A percentile compares a stretch with the other conserved stretches of the same genome.
Conservation (phyloP, 2,888 invertebrate species). For the Pterobdella sp. region DNA sequence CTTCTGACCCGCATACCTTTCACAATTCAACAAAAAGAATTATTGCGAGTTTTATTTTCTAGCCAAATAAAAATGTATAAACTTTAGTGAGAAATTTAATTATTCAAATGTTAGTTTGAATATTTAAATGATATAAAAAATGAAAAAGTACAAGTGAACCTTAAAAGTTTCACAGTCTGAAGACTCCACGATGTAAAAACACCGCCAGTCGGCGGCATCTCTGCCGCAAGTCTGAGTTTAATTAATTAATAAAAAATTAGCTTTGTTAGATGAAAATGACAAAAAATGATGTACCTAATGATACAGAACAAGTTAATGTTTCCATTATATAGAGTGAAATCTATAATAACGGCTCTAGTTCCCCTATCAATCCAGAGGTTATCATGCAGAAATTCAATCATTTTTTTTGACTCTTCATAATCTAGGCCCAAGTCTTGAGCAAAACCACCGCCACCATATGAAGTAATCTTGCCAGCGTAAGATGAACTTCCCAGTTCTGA, state of each 20-base stretch:
- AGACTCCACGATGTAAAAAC: constrained; percentile 58
- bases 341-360: constrained; percentile 59
- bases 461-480: constrained; percentile 55
- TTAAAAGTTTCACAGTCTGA: constrained; percentile 58
- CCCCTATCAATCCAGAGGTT: constrained; percentile 60
- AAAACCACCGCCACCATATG: constrained; percentile 46
- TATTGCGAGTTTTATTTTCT: no score
- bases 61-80: no score
- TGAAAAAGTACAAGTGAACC: no score
- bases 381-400: constrained; percentile 53
- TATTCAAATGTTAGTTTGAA: no score
- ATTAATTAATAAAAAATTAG: background rate
- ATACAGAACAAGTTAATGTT: constrained; percentile 63
- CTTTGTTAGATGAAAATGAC: background rate
- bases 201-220: constrained; percentile 67
- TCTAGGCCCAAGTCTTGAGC: constrained; percentile 53
- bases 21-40: no score
- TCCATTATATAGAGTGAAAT: constrained; percentile 64
- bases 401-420: constrained; percentile 47
- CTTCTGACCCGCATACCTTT: no score
- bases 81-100: no score
- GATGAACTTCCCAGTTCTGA: constrained; percentile 28
- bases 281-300: constrained; percentile 50
- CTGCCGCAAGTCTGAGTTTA: constrained; percentile 49
- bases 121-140: no score